A percentile compares a stretch with the other conserved stretches of the same genome.
These are phyloP conservation scores for Tetramorium bicarinatum DNA, from an alignment of 2,888 invertebrate species.

Conservation along the genomic window DNA sequence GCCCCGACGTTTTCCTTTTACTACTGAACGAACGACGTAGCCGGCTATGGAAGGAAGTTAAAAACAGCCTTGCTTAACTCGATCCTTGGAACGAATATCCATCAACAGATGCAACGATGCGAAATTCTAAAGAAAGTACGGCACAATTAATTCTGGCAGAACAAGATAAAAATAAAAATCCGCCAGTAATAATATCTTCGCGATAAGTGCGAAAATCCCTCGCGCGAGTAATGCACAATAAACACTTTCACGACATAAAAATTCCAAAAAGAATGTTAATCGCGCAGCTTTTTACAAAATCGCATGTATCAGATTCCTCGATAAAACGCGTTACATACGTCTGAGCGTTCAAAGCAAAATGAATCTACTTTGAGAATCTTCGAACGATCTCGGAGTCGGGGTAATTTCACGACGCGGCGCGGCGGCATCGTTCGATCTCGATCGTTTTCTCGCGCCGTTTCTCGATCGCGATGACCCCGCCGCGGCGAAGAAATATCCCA, in stretches of 20 bases:
- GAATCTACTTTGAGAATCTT: not conserved
- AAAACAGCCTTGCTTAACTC: constrained; percentile 57
- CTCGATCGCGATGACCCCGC: constrained; percentile 35
- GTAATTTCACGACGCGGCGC: constrained; percentile 15
- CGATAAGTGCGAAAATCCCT: not conserved
- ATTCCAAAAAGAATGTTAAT: not conserved
- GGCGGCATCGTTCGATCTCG: constrained; percentile 25
- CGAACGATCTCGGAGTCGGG: not conserved
- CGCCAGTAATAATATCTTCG: not conserved
- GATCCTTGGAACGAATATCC: constrained; percentile 13
- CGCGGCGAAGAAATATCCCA: constrained; percentile 39
- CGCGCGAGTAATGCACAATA: not conserved
- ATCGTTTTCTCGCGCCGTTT: constrained; percentile 17
- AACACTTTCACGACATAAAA: not conserved
- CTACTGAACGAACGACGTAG: constrained; percentile 61
- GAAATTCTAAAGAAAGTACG: constrained; percentile 8
- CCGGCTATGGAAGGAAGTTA: constrained; percentile 60
- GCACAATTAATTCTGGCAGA: constrained; percentile 24
- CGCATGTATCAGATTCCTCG: not conserved
- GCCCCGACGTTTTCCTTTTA: constrained; percentile 66
- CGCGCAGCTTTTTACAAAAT: not conserved
- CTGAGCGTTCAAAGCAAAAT: not conserved
- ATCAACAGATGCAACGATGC: not conserved
- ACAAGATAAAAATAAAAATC: not conserved
- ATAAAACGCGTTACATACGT: not conserved